Percentiles rank a stretch among this genome's conserved stretches.
Evolutionary conservation across 2,797 vertebrate species (phyloP).

Genomic region (Coreius guichenoti): DNA sequence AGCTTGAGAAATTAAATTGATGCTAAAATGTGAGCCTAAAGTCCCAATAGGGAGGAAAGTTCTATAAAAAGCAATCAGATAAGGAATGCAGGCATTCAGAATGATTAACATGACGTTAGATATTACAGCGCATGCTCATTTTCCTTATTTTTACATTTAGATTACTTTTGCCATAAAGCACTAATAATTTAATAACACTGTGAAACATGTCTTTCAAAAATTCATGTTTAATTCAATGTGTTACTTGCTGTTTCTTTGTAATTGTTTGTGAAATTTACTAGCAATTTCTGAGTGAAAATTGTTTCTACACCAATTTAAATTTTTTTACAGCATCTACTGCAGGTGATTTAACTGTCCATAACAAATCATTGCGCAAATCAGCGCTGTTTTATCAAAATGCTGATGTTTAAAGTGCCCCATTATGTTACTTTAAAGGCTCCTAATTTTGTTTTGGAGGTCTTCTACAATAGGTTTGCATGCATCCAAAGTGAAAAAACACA

Average conservation of each 20-base stretch:
- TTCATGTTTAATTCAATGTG: too few species aligned
- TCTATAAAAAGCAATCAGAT: neutral
- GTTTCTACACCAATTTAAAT: neutral
- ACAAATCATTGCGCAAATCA: too few species aligned
- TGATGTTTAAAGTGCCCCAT: neutral
- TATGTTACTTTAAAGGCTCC: neutral
- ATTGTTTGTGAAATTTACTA: too few species aligned
- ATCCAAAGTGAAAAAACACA: neutral
- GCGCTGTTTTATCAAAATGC: too few species aligned
- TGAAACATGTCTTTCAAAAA: too few species aligned
- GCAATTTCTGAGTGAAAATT: neutral
- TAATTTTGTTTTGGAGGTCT: neutral
- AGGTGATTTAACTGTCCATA: neutral
- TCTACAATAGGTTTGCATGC: neutral
- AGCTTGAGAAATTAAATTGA: constrained; percentile 10
- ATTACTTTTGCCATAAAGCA: neutral
- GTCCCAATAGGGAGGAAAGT: neutral
- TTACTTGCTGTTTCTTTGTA: too few species aligned
- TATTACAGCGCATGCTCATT: neutral
- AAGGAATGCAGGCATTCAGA: neutral
- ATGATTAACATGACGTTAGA: neutral
- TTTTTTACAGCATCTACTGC: too few species aligned
- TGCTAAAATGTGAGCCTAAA: neutral
- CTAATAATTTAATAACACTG: neutral
- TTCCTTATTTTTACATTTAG: neutral